phyloP scores from a whole-genome alignment of 2,797 vertebrate genomes.

The Hydrophis major region DNA sequence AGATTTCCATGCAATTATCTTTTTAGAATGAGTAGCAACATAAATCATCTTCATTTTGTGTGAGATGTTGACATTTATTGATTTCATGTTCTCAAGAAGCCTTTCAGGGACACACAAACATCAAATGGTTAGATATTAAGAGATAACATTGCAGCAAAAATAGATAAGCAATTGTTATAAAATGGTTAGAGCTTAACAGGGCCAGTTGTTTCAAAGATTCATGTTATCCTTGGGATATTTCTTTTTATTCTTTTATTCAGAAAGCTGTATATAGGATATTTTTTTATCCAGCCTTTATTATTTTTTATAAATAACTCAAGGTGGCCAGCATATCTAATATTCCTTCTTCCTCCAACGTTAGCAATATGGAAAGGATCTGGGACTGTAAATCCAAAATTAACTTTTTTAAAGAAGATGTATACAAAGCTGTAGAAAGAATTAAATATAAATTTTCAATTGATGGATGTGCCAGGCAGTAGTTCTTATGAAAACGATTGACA shows the following conservation, averaged over 20 bases:
- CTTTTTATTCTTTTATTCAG: neutral
- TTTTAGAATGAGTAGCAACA: constrained; percentile 51
- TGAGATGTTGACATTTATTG: constrained; percentile 58
- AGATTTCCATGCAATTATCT: constrained; percentile 57
- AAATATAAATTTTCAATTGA: neutral
- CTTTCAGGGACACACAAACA: constrained; percentile 48
- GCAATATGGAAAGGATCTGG: neutral
- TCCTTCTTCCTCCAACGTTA: neutral
- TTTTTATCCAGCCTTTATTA: neutral
- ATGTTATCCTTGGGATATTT: constrained; percentile 2
- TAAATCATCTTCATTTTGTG: constrained; percentile 56
- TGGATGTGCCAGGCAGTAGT: constrained; percentile 6
- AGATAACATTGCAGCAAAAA: constrained; percentile 40
- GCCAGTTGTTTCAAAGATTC: constrained; percentile 17
- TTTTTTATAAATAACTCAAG: neutral
- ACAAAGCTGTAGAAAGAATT: constrained; percentile 14
- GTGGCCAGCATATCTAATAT: neutral
- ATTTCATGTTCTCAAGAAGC: constrained; percentile 59
- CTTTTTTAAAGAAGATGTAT: neutral
- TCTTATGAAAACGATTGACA: constrained; percentile 21
- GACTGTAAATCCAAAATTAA: constrained; percentile 18
- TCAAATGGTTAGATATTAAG: constrained; percentile 55
- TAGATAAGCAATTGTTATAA: constrained; percentile 20
- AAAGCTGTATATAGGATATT: neutral
- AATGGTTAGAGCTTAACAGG: neutral